Base-by-base conservation (phyloP, 2,888 invertebrate genomes). In the Erebia epiphron region DNA sequence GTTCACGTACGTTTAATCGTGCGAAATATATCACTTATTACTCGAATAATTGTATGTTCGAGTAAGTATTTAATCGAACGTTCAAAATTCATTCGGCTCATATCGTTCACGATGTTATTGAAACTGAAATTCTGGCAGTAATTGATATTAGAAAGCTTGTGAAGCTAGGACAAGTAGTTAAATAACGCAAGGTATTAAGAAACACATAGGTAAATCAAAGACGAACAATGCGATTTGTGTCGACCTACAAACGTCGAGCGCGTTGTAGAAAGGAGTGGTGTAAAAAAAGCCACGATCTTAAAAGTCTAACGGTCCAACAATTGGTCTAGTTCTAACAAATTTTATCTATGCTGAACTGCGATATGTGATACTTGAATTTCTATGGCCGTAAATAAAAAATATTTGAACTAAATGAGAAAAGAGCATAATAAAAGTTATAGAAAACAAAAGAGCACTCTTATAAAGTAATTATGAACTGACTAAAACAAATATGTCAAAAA, bases 201-300 rank as follows among this genome's bases (percentile, higher is more conserved):
- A 76, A 79, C 69, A 68, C 77, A 78, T 79, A 86, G 5, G 35
- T 35, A 35, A 84, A 86, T 83, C 80, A 81, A 80, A 80, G 80
- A 83, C 78, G 82, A 83, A 87, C 86, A 88, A 89, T 86, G 85
- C 82, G 76, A 85, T 83, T 86, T 84, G 85, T 83, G 85, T 81
- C 83, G 89, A 88, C 88, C 88, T 82, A 88, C 86, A 87, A 87
- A 84, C 84, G 79, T 76, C 76, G 58, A 72, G 72, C 73, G 73
- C 77, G 82, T 80, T 75, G 77, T 82, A 83, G 83, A 83, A 83
- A 84, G 79, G 82, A 85, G 82, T 78, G 79, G 82, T 81, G 82
- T 26, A 85, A 86, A 84, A 86, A 84, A 79, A 73, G 21, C 46
- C 46, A 73, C 68, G 80, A 78, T 80, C 81, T 83, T 83, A 82